A percentile compares a stretch with the other conserved stretches of the same genome.
Conservation (phyloP, 2,888 invertebrate genomes). For the Vandiemenella viatica region DNA sequence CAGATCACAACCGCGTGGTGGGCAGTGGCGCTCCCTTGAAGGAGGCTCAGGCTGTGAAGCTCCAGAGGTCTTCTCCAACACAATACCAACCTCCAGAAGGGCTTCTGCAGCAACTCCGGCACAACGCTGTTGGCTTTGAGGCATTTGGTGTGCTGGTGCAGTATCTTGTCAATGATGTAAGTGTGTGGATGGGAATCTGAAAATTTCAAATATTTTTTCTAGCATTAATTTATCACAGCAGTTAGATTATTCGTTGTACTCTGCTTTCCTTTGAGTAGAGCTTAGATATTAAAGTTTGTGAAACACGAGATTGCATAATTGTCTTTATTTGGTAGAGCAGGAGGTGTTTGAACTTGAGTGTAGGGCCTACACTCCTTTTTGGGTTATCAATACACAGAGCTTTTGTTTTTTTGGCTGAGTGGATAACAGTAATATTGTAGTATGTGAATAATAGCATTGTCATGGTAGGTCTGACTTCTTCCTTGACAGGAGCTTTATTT, state of each 20-base stretch:
- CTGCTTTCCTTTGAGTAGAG: not conserved
- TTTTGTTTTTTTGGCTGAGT: too few species aligned
- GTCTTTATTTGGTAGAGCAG: too few species aligned
- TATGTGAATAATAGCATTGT: too few species aligned
- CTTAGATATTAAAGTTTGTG: too few species aligned
- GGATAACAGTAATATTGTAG: too few species aligned
- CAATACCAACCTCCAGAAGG: constrained; percentile 20
- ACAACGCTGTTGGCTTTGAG: constrained; percentile 27
- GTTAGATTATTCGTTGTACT: not conserved
- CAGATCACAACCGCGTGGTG: constrained; percentile 9
- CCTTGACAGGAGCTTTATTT: too few species aligned
- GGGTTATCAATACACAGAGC: too few species aligned
- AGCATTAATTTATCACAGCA: not conserved
- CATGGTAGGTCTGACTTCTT: too few species aligned
- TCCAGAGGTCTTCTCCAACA: too few species aligned
- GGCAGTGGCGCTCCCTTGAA: constrained; percentile 5
- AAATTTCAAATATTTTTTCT: not conserved
- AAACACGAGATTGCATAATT: too few species aligned
- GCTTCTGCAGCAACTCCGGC: constrained; percentile 17
- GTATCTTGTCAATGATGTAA: constrained; percentile 30
- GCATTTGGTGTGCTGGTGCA: constrained; percentile 29
- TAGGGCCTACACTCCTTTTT: too few species aligned
- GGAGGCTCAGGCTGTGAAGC: constrained; percentile 30
- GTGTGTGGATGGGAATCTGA: constrained; percentile 2
- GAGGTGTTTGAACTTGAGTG: too few species aligned